Base-by-base conservation (phyloP, 2,888 invertebrate genomes). In the Heliconius ismenius region DNA sequence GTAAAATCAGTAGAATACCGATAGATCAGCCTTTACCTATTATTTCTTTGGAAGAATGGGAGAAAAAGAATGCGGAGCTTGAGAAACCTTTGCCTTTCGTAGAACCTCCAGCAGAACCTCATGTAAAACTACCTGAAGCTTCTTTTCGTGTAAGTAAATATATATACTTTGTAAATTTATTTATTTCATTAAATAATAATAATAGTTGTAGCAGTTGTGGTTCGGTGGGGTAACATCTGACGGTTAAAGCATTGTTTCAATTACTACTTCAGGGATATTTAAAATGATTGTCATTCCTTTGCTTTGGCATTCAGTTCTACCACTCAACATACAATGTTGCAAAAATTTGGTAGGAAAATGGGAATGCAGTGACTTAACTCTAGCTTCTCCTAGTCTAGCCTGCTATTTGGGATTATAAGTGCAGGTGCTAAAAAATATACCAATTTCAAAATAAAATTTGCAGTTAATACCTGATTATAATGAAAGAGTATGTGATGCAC, bases 401-500 rank as follows among this genome's bases (percentile, higher is more conserved):
- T n/a, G 54, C 9, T 54, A 18, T 54, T 0, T 58, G n/a, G 9
- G n/a, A 58, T n/a, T 10, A 58, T 9, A 1, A 3, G 3, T 58
- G 21, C 3, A n/a, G 2, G 0, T 49, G 49, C 18, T 32, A n/a
- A 60, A 60, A 24, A 60, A n/a, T 60, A 60, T n/a, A 24, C 24
- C n/a, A 54, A 68, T 68, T 24, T 49, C 10, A 65, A 26, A 13
- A 28, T 32, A 36, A 54, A 54, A 49, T 75, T 84, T 82, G 2
- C 84, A 94, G 93, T 83, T 97, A 76, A 95, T 98, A 72, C 96
- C 96, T 13, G 96, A 97, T 87, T 98, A 98, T 89, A 93, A 94
- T 83, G 93, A 93, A 76, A 95, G 96, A 84, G 97, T 98, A 73
- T 95, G 96, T 83, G 97, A 98, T 91, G 98, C 98, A 0, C 97